These are phyloP conservation scores for Petrolisthes cinctipes DNA, from an alignment of 2,888 invertebrate species.

Conservation along the genomic window DNA sequence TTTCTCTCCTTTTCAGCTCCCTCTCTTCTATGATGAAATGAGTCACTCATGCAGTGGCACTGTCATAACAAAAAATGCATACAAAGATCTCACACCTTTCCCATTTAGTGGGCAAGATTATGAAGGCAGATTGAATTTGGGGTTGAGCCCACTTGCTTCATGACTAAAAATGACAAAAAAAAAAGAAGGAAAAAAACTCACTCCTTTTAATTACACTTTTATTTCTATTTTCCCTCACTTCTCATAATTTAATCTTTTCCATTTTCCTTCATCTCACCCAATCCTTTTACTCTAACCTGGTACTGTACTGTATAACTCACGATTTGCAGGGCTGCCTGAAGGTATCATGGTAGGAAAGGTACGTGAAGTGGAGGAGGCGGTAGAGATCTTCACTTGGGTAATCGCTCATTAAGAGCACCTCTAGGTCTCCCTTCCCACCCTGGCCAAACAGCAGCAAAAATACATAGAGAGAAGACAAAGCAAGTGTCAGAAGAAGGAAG, in stretches of 20 bases:
- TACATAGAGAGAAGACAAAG: neutral
- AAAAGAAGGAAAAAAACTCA: too few relatives aligned
- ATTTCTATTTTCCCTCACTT: neutral
- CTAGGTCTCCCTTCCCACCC: slow-evolving; percentile 60
- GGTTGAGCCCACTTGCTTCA: too few relatives aligned
- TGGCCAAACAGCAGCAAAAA: neutral
- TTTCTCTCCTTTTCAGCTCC: too few relatives aligned
- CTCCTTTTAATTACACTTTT: too few relatives aligned
- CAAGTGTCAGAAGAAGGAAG: neutral
- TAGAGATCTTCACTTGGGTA: slow-evolving; percentile 50
- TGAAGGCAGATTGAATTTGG: too few relatives aligned
- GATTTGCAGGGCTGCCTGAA: slow-evolving; percentile 57
- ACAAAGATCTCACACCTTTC: too few relatives aligned
- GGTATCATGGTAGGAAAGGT: slow-evolving; percentile 56
- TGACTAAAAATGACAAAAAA: too few relatives aligned
- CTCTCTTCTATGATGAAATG: too few relatives aligned
- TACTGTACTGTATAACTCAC: slow-evolving; percentile 29
- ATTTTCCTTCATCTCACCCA: neutral
- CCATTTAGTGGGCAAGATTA: too few relatives aligned
- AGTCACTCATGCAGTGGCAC: too few relatives aligned
- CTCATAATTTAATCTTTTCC: neutral
- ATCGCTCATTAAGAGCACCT: slow-evolving; percentile 53
- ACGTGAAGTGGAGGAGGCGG: slow-evolving; percentile 45
- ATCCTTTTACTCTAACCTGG: neutral
- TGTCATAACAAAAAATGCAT: too few relatives aligned